These are phyloP conservation scores for Microtus richardsoni DNA, from an alignment of 2,113 vertebrate genomes.

Conservation along the genomic window DNA sequence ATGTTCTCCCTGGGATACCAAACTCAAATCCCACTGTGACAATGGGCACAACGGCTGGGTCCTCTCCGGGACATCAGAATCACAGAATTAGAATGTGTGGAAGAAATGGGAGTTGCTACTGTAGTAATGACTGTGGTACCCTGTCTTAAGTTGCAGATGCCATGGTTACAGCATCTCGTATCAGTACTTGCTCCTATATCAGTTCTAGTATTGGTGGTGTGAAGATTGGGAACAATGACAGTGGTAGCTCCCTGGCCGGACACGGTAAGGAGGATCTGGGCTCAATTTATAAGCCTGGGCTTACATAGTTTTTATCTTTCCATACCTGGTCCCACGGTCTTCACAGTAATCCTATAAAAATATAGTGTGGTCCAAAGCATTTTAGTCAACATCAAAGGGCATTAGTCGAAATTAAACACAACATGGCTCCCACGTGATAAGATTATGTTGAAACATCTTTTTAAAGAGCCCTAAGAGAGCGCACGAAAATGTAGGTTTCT, in stretches of 20 bases:
- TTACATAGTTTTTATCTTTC: neutral
- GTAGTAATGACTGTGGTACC: too few species aligned
- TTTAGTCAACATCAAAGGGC: neutral
- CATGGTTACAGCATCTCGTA: neutral
- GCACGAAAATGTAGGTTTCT: neutral
- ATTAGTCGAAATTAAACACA: neutral
- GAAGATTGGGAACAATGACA: neutral
- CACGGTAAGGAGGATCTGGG: neutral
- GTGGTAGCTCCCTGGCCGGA: too few species aligned
- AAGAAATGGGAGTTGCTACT: neutral
- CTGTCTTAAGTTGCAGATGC: neutral
- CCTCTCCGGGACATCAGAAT: neutral
- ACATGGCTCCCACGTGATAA: neutral
- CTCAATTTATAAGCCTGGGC: neutral
- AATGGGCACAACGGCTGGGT: neutral
- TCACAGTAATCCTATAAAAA: neutral
- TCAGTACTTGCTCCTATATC: neutral
- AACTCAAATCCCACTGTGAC: neutral
- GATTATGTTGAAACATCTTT: neutral
- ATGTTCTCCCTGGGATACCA: neutral
- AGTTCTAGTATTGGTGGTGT: neutral
- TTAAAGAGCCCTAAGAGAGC: neutral
- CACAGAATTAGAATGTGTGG: neutral
- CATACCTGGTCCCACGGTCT: neutral
- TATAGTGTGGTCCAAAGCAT: neutral